phyloP scores from a whole-genome alignment of 2,888 invertebrate species.

The Criorhina ranunculi region DNA sequence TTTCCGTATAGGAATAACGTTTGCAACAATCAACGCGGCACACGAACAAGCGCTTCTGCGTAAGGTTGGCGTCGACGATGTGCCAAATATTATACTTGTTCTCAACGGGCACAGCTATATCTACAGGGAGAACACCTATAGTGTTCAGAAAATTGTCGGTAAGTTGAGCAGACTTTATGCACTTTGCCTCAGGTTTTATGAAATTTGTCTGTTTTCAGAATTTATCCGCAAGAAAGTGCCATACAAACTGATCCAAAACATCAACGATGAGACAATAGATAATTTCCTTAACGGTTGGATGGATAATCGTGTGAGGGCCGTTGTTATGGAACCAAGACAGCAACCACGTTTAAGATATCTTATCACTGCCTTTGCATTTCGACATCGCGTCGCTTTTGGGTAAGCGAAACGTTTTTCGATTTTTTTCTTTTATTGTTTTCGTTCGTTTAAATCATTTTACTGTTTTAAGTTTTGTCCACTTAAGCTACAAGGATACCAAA shows the following conservation, averaged over 20 bases:
- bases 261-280: conserved; percentile 91
- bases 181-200: neutral
- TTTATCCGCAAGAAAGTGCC: conserved; percentile 95
- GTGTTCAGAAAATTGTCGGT: conserved; percentile 93
- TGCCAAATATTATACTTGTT: conserved; percentile 93
- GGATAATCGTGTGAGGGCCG: conserved; percentile 95
- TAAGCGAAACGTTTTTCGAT: conserved; percentile 84
- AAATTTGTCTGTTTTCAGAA: conserved; percentile 84
- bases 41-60: conserved; percentile 91
- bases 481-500: conserved; percentile 87
- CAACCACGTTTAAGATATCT: conserved; percentile 93
- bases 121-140: conserved; percentile 92
- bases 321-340: conserved; percentile 93
- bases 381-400: conserved; percentile 94
- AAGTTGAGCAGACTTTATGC: conserved; percentile 50
- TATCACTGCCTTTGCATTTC: conserved; percentile 93
- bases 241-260: conserved; percentile 89
- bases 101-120: conserved; percentile 93
- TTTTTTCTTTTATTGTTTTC: conserved; percentile 33
- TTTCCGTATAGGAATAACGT: conserved; percentile 86
- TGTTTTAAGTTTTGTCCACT: conserved; percentile 88
- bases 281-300: conserved; percentile 94
- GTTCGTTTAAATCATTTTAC: conserved; percentile 43
- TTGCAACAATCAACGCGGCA: conserved; percentile 94
- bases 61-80: conserved; percentile 91